phyloP scores from a whole-genome alignment of 2,888 invertebrate genomes.

The Netelia fuscicornis region DNA sequence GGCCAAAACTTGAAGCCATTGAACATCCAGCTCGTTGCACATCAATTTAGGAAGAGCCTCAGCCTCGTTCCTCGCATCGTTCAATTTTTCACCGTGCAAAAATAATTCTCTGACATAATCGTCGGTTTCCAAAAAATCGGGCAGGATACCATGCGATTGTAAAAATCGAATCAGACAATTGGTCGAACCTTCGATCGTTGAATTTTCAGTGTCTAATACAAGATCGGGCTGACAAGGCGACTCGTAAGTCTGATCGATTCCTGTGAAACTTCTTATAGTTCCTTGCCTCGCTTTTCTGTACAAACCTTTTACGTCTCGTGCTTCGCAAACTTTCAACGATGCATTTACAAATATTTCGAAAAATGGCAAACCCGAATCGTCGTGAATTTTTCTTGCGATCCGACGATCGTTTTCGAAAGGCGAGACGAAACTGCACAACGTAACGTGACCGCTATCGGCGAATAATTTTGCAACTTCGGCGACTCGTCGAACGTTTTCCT shows the following conservation, averaged over 20 bases:
- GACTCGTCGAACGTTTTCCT: constrained; percentile 98
- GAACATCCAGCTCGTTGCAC: constrained; percentile 93
- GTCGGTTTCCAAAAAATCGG: constrained; percentile 81
- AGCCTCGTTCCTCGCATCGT: constrained; percentile 89
- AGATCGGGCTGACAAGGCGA: constrained; percentile 93
- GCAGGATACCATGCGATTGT: constrained; percentile 89
- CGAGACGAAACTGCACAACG: constrained; percentile 98
- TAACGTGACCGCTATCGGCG: constrained; percentile 97
- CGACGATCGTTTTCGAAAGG: constrained; percentile 97
- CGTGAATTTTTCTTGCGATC: constrained; percentile 95
- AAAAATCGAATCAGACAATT: constrained; percentile 93
- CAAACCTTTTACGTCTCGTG: constrained; percentile 97
- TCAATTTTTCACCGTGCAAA: constrained; percentile 43
- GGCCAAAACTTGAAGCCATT: constrained; percentile 97
- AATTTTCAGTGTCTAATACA: constrained; percentile 92
- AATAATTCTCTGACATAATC: constrained; percentile 85
- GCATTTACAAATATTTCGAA: constrained; percentile 98
- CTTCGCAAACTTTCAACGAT: constrained; percentile 96
- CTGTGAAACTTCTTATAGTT: constrained; percentile 93
- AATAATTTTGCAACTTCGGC: constrained; percentile 98
- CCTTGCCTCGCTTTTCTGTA: constrained; percentile 98
- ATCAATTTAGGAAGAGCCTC: constrained; percentile 90
- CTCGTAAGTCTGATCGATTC: constrained; percentile 97
- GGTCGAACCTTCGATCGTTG: constrained; percentile 93
- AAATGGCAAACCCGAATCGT: constrained; percentile 93